Conservation (phyloP, 2,888 invertebrate genomes). For the Pseudoips prasinana region DNA sequence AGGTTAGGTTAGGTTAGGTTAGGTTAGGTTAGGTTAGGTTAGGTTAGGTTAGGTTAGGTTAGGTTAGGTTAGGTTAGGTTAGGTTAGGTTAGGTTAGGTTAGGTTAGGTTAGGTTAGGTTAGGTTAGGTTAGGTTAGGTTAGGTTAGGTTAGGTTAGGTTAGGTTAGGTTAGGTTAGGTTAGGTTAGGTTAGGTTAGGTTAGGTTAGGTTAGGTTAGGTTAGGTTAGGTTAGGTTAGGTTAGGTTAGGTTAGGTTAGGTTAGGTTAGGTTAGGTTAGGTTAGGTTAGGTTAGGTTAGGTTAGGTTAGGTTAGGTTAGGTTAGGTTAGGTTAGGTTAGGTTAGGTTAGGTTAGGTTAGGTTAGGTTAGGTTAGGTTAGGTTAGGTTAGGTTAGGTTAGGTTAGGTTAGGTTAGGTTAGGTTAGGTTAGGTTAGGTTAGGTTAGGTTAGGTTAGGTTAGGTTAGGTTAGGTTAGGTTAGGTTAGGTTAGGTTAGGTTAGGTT, state of each 20-base stretch:
- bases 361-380: slow-evolving; percentile 8
- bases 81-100: slow-evolving; percentile 23
- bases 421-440: slow-evolving; percentile 4
- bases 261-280: slow-evolving; percentile 14
- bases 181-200: slow-evolving; percentile 17
- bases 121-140: slow-evolving; percentile 22
- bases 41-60: slow-evolving; percentile 13
- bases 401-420: slow-evolving; percentile 8
- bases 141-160: slow-evolving; percentile 21
- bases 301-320: slow-evolving; percentile 3
- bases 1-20: slow-evolving; percentile 19
- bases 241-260: slow-evolving; percentile 21
- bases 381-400: slow-evolving; percentile 7
- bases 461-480: slow-evolving; percentile 2
- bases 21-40: slow-evolving; percentile 10
- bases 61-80: slow-evolving; percentile 12
- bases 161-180: slow-evolving; percentile 18
- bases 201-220: slow-evolving; percentile 12
- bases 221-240: slow-evolving; percentile 19
- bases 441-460: slow-evolving; percentile 1
- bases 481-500: too few relatives aligned
- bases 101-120: slow-evolving; percentile 18
- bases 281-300: slow-evolving; percentile 12
- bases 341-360: slow-evolving; percentile 9
- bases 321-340: slow-evolving; percentile 8